Percentiles rank a stretch among this genome's conserved stretches.
phyloP scores from a whole-genome alignment of 2,113 vertebrate species.

The Upupa epops region DNA sequence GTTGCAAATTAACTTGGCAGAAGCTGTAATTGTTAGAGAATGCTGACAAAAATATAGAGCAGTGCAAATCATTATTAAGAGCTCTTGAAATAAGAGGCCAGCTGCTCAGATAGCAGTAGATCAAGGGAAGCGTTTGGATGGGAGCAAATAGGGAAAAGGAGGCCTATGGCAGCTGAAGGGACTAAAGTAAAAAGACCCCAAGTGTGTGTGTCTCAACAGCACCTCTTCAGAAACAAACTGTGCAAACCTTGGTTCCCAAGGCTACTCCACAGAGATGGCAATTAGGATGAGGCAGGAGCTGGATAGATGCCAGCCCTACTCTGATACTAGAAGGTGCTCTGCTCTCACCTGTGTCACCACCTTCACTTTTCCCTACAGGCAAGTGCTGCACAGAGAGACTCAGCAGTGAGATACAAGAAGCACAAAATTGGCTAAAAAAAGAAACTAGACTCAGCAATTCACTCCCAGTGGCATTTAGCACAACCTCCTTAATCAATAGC shows the following conservation, averaged over 20 bases:
- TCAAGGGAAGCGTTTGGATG: neutral
- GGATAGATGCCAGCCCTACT: conserved; percentile 4
- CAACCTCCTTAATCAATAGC: neutral
- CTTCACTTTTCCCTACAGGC: neutral
- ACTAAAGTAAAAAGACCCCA: neutral
- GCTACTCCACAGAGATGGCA: neutral
- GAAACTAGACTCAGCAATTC: neutral
- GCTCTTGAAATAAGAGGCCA: neutral
- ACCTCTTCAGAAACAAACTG: conserved; percentile 40
- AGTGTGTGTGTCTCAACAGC: conserved; percentile 43
- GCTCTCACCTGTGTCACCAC: neutral
- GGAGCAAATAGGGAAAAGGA: neutral
- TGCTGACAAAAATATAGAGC: neutral
- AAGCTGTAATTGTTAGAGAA: neutral
- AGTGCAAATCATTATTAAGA: neutral
- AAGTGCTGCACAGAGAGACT: neutral
- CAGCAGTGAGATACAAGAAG: conserved; percentile 21
- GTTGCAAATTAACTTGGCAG: neutral
- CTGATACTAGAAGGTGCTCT: neutral
- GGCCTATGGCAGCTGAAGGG: neutral
- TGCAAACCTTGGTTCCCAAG: conserved; percentile 8
- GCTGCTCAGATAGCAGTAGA: neutral
- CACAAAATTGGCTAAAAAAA: neutral
- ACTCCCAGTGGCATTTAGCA: neutral
- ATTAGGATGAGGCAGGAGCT: conserved; percentile 37